Percentiles rank a stretch among this genome's conserved stretches.
These are phyloP conservation scores for human (Homo sapiens) DNA, from an alignment of 2,113 vertebrate genomes.

Conservation along the genomic window GRCh38 chrY:9860001-9860500, in stretches of 20 bases:
- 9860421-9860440: constrained; percentile 34
- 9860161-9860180: constrained; percentile 47
- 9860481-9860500: constrained; percentile 39
- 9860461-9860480: constrained; percentile 54
- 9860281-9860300: not conserved
- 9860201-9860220: constrained; percentile 1
- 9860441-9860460: not conserved
- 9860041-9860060: not conserved
- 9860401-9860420: constrained; percentile 32
- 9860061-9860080: constrained; percentile 33
- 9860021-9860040: not conserved
- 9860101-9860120: constrained; percentile 33
- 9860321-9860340: not conserved
- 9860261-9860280: not conserved
- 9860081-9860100: constrained; percentile 35
- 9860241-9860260: not conserved
- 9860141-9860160: not conserved
- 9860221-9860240: accelerated
- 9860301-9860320: not conserved
- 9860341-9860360: not conserved
- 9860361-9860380: constrained; percentile 37
- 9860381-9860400: constrained; percentile 48
- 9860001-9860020: not conserved
- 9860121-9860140: not conserved
- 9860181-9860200: constrained; percentile 53